These are phyloP conservation scores for Aix galericulata DNA, from an alignment of 2,113 vertebrate species.

Conservation along the genomic window DNA sequence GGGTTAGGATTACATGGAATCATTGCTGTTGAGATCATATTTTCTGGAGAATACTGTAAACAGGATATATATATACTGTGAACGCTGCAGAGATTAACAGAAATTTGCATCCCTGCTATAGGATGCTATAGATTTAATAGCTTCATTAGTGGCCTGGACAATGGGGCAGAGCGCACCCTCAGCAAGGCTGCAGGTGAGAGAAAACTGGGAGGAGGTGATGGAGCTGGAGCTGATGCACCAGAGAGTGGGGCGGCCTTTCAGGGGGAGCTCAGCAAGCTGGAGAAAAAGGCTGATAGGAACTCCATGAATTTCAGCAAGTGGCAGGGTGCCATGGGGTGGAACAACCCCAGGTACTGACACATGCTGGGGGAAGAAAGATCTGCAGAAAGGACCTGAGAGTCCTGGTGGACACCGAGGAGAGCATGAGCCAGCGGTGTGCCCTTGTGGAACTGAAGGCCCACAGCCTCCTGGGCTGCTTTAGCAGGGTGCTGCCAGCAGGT, in stretches of 20 bases:
- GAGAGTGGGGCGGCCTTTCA: too few relatives aligned
- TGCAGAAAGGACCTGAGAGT: too few relatives aligned
- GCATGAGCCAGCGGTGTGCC: too few relatives aligned
- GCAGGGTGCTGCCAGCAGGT: background rate
- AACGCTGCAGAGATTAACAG: background rate
- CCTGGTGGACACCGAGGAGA: too few relatives aligned
- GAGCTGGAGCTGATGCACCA: too few relatives aligned
- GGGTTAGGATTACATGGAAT: background rate
- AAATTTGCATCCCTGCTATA: background rate
- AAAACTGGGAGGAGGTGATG: too few relatives aligned
- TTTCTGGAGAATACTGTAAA: background rate
- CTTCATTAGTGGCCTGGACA: background rate
- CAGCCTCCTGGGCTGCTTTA: background rate
- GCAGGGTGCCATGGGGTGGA: too few relatives aligned
- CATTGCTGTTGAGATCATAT: background rate
- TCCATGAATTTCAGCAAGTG: too few relatives aligned
- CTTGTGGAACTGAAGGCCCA: background rate
- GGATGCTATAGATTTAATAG: background rate
- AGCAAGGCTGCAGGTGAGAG: background rate
- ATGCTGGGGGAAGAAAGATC: too few relatives aligned
- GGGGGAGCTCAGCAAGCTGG: too few relatives aligned
- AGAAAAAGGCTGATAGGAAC: too few relatives aligned
- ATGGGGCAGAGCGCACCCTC: background rate
- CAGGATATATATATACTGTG: background rate
- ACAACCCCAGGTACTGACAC: too few relatives aligned